Evolutionary conservation across 2,113 vertebrate species (phyloP).

Genomic region (Scomber colias): DNA sequence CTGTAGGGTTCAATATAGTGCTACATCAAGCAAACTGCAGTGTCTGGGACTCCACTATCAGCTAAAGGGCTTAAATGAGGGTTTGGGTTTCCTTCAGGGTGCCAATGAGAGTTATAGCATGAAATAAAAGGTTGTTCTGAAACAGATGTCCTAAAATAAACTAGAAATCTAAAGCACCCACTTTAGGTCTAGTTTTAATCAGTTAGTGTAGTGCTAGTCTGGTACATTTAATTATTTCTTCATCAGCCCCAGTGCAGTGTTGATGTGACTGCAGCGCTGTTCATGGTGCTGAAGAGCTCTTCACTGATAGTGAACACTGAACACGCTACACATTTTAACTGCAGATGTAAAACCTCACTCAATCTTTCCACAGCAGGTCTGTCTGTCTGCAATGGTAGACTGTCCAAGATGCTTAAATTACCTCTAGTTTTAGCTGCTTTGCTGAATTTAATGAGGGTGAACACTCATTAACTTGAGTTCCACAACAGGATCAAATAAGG

Average conservation of each 20-base stretch:
- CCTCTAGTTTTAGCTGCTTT: slow-evolving; percentile 35
- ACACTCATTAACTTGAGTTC: slow-evolving; percentile 59
- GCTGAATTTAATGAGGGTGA: slow-evolving; percentile 54
- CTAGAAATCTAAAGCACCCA: too few species aligned
- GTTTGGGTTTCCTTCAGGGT: too few species aligned
- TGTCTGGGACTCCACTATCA: too few species aligned
- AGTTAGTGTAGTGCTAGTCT: not conserved
- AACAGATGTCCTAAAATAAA: too few species aligned
- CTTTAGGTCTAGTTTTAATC: not conserved
- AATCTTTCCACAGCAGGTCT: not conserved
- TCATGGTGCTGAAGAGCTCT: slow-evolving; percentile 19
- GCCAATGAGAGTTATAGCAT: too few species aligned
- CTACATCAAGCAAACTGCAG: not conserved
- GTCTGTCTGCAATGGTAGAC: not conserved
- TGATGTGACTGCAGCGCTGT: not conserved
- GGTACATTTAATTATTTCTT: not conserved
- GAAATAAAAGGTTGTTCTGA: too few species aligned
- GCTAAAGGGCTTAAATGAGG: too few species aligned
- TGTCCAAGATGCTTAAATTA: slow-evolving; percentile 39
- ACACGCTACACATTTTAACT: not conserved
- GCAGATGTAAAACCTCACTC: not conserved
- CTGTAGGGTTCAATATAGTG: not conserved
- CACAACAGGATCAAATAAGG: slow-evolving; percentile 44
- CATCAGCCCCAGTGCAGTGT: not conserved
- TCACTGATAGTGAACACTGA: too few species aligned